Conservation (phyloP, 2,888 invertebrate genomes). For the Cerastis rubricosa region DNA sequence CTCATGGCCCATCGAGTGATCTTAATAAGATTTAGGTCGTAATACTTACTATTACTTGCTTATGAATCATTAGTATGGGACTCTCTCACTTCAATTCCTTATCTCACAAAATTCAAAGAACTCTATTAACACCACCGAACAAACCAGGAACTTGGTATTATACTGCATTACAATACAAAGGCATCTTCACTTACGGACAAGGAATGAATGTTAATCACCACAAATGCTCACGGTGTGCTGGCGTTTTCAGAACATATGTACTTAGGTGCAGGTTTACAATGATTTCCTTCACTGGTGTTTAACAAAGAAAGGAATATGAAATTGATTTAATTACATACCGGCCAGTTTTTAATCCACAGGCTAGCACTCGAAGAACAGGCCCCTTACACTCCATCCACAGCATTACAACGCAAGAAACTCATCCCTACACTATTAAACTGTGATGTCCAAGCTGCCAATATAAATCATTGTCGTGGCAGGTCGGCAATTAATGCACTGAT, state of each 20-base stretch:
- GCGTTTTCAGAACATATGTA: not conserved
- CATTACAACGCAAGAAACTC: not conserved
- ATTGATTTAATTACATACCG: not conserved
- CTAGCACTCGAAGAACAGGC: not conserved
- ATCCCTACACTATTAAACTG: not conserved
- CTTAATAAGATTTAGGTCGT: not conserved
- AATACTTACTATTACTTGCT: not conserved
- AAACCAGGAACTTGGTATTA: not conserved
- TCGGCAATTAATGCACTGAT: constrained; percentile 33
- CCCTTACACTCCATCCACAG: not conserved
- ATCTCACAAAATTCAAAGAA: no score
- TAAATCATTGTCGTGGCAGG: constrained; percentile 24
- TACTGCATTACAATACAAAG: not conserved
- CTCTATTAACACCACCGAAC: no score
- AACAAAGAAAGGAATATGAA: not conserved
- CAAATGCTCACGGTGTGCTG: not conserved
- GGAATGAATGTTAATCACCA: not conserved
- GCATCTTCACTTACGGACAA: not conserved
- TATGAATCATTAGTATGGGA: not conserved
- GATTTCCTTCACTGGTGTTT: not conserved
- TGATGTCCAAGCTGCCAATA: constrained; percentile 8
- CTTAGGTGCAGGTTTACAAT: not conserved
- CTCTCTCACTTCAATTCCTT: no score
- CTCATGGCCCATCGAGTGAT: not conserved
- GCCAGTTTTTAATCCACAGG: not conserved